Evolutionary conservation across 2,888 invertebrate species (phyloP), one percentile per base, ranked within the genome.

Genomic region (Matsumyia berberina): DNA sequence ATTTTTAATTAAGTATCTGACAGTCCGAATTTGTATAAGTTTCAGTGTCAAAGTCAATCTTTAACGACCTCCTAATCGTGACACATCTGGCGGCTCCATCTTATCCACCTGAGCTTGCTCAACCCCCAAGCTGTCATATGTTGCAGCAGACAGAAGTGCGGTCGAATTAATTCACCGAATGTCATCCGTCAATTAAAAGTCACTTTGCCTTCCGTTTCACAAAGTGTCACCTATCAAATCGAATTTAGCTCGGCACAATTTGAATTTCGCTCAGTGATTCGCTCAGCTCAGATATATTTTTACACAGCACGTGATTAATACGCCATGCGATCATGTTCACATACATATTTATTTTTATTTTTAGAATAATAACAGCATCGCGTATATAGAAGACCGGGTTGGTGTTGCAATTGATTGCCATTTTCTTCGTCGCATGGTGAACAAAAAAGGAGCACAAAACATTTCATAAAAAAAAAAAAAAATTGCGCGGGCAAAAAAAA

Each of bases 371-470:
- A 69, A 46, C 62, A 72, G 46, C 60, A 42, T 55, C 53, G 49
- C 24, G 11, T 73, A 42, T 42, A 8, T 35, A 51, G 64, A 53
- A 39, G 53, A 55, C 60, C 60, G 37, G 35, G 53, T 66, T 57
- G 42, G 39, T 74, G 74, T 55, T 51, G 73, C 69, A 57, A 79
- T 49, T 85, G 66, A 73, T 73, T 85, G 83, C 73, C 60, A 66
- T 73, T 85, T 76, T 57, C 72, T 62, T 33, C 55, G 62, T 60
- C 42, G 33, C 79, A 67, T 67, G 60, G 37, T 17, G 33, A 29
- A 62, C 33, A 15, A 55, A 73, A 44, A 62, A 62, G 60, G 44
- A 42, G 24, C n/a, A 44, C 33, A 55, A 31, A 39, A 57, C 35
- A 67, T 17, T 19, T 37, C 19, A 58, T 33, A 60, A 70, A 44